These are phyloP conservation scores for Rhynchonycteris naso DNA, from an alignment of 2,797 vertebrate genomes.

Conservation along the genomic window DNA sequence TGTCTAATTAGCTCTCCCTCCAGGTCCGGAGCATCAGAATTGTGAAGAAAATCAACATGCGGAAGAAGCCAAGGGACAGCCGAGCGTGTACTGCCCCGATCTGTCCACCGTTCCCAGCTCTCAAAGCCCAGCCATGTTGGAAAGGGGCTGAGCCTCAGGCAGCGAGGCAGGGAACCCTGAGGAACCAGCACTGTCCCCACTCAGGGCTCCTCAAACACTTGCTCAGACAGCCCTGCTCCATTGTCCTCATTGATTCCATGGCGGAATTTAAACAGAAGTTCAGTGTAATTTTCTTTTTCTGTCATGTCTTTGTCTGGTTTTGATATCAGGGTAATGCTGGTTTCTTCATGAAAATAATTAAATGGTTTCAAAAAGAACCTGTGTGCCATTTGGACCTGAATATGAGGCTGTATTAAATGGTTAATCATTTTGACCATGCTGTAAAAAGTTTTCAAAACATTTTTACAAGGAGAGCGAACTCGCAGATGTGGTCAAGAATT, in stretches of 20 bases:
- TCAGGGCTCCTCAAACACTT: not conserved
- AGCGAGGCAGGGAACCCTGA: not conserved
- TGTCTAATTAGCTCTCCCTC: slow-evolving; percentile 49
- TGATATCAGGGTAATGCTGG: not conserved
- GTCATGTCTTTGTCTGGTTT: not conserved
- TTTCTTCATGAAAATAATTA: slow-evolving; percentile 28
- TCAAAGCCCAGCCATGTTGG: not conserved
- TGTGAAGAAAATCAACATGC: not conserved
- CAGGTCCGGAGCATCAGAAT: not conserved
- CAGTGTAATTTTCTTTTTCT: not conserved
- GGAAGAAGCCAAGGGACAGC: not conserved
- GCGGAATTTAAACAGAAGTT: not conserved
- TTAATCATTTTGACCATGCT: not conserved
- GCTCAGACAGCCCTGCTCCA: not conserved
- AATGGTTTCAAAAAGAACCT: not conserved
- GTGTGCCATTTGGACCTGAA: not conserved
- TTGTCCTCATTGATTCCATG: fast-evolving
- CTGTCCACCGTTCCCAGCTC: too few species aligned
- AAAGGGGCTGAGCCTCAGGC: not conserved
- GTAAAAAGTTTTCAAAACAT: not conserved
- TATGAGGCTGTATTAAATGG: not conserved
- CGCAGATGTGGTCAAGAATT: not conserved
- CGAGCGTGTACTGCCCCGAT: not conserved
- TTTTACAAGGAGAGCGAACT: not conserved
- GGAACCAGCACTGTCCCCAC: not conserved